A percentile compares a stretch with the other conserved stretches of the same genome.
These are phyloP conservation scores for Oscheius myriophilus DNA, from an alignment of 2,888 invertebrate species.

Conservation along the genomic window DNA sequence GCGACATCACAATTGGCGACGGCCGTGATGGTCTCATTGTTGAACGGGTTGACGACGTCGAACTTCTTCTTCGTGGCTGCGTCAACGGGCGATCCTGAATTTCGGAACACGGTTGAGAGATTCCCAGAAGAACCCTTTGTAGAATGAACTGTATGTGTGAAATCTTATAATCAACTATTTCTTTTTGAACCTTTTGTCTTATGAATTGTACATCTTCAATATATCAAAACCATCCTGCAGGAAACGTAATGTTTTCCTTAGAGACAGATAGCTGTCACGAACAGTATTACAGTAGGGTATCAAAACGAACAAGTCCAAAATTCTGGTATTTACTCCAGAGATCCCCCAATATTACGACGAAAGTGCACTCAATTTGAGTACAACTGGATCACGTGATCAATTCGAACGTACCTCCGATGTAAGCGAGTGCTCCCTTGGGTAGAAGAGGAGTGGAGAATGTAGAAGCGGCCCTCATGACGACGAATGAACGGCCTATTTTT, in stretches of 20 bases:
- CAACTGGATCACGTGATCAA: neutral
- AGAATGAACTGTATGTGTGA: neutral
- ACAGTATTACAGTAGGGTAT: neutral
- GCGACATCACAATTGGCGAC: constrained; percentile 62
- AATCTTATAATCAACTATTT: too few relatives aligned
- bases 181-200: too few relatives aligned
- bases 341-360: neutral
- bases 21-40: constrained; percentile 51
- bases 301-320: neutral
- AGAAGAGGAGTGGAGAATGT: constrained; percentile 40
- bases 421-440: constrained; percentile 64
- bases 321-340: too few relatives aligned
- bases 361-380: neutral
- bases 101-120: neutral
- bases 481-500: constrained; percentile 19
- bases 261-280: too few relatives aligned
- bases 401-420: constrained; percentile 57
- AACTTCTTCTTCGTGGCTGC: constrained; percentile 54
- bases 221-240: too few relatives aligned
- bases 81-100: constrained; percentile 45
- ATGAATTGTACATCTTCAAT: too few relatives aligned
- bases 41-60: constrained; percentile 64
- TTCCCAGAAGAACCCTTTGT: neutral
- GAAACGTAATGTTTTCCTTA: too few relatives aligned
- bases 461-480: constrained; percentile 22